Base-by-base conservation (phyloP, 2,797 vertebrate genomes). In the Gymnodraco acuticeps region DNA sequence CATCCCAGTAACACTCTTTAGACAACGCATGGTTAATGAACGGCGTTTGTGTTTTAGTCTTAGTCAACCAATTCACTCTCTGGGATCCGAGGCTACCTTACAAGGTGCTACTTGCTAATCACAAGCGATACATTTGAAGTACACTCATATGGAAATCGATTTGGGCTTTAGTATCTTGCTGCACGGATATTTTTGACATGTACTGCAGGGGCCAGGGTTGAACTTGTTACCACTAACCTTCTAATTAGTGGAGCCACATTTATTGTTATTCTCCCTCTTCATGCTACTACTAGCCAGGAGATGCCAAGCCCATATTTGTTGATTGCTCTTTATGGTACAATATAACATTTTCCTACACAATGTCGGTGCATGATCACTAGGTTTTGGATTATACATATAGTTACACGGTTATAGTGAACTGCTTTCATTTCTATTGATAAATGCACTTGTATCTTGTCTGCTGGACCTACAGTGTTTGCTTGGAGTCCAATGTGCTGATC, bases 401-500 rank as follows among this genome's bases (percentile, higher is more conserved):
- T 62, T 31, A 60, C 19, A 65, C 17, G 27, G 70, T 69, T 62
- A 65, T 8, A 51, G 33, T 63, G 27, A 58, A 58, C 15, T 15
- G 58, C 55, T 67, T 70, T 80, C 4, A 48, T 63, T 75, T 63
- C 23, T 15, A 52, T 67, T 64, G 47, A 76, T 54, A 60, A 70
- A 75, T 12, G 42, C 9, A 62, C 33, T 38, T 6, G n/a, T 51
- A n/a, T 82, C 46, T 70, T 33, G 74, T 72, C 59, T 53, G 71
- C 56, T 69, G 42, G 6, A 61, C 76, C 64, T 72, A 79, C 33
- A 38, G 33, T 38, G 33, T 90, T 83, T 87, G 77, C 75, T 58
- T 82, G 81, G 78, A 90, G 82, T 90, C 79, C 86, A 88, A 64
- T n/a, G 58, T 84, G 85, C 83, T 73, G 84, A 93, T 88, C 79